Conservation (phyloP, 2,797 vertebrate species). For the Liasis olivaceus region DNA sequence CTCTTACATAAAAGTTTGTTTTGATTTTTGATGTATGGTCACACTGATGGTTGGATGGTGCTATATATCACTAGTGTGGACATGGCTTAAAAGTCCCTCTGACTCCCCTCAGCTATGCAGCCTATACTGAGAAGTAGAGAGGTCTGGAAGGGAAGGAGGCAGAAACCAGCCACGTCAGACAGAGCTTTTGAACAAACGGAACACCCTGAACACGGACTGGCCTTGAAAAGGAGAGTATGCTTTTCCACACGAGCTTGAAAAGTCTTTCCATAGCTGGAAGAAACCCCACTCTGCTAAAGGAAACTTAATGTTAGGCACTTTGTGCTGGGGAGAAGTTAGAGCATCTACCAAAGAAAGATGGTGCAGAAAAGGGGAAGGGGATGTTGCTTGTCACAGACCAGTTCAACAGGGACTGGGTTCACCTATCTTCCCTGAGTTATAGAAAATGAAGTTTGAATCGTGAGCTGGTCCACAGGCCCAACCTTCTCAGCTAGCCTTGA, state of each 20-base stretch:
- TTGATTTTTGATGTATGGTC: neutral
- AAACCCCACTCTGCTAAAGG: neutral
- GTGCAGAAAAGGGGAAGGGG: neutral
- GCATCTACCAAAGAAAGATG: neutral
- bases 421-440: neutral
- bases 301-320: neutral
- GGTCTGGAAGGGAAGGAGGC: neutral
- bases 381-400: neutral
- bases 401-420: neutral
- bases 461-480: neutral
- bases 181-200: neutral
- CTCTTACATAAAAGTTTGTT: neutral
- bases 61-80: too few species aligned
- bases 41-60: too few species aligned
- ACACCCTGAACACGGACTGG: neutral
- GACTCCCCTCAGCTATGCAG: too few species aligned
- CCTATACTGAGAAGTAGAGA: too few species aligned
- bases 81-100: too few species aligned
- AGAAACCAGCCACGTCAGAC: neutral
- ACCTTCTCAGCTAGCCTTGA: neutral
- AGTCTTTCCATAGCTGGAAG: neutral
- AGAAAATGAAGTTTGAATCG: neutral
- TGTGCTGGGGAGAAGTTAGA: neutral
- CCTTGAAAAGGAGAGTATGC: neutral
- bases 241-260: neutral